Conservation (phyloP, 2,797 vertebrate genomes). For the Odontamblyopus lacepedii region DNA sequence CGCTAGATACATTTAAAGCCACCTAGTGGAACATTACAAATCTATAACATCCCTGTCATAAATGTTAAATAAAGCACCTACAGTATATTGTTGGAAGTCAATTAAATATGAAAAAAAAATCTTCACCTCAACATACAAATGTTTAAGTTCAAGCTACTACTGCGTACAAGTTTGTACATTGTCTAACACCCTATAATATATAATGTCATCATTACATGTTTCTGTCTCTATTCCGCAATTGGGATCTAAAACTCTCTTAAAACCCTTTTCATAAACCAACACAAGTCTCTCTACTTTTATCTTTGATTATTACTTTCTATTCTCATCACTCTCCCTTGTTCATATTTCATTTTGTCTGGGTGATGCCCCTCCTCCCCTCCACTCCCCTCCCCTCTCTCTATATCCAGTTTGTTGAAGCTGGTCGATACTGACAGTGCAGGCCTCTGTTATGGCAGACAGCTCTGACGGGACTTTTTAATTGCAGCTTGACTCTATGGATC, state of each 20-base stretch:
- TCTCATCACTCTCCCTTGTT: not conserved
- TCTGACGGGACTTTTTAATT: slow-evolving; percentile 73
- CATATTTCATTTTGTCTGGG: slow-evolving; percentile 2
- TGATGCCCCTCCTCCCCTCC: not conserved
- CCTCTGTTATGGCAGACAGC: slow-evolving; percentile 56
- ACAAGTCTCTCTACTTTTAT: not conserved
- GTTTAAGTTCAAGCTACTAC: not conserved
- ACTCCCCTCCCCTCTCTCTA: not conserved
- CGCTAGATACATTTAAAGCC: too few species aligned
- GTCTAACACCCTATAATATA: not conserved
- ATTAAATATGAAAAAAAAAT: not conserved
- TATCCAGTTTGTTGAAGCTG: slow-evolving; percentile 33
- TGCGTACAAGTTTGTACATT: not conserved
- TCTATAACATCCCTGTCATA: too few species aligned
- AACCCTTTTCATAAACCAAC: not conserved
- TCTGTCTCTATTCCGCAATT: not conserved
- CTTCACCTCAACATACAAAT: too few species aligned
- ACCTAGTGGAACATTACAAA: too few species aligned
- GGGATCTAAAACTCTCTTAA: not conserved
- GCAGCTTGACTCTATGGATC: slow-evolving; percentile 70
- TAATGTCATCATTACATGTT: not conserved
- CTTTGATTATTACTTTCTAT: slow-evolving; percentile 1
- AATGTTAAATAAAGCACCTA: too few species aligned
- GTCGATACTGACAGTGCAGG: slow-evolving; percentile 60
- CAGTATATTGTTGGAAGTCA: too few species aligned